Conservation (phyloP, 2,888 invertebrate species). For the Pseudoips prasinana region DNA sequence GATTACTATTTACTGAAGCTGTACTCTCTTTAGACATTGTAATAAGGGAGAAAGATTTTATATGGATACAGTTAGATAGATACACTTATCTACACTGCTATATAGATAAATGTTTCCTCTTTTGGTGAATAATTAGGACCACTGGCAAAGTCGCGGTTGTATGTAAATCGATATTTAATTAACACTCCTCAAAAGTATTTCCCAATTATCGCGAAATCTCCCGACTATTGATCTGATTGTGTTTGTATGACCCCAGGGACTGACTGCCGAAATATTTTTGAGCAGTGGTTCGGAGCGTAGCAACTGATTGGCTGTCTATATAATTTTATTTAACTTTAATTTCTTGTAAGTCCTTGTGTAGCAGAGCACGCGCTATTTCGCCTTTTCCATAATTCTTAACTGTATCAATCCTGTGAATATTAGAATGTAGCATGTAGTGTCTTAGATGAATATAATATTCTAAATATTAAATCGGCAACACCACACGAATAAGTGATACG, state of each 20-base stretch:
- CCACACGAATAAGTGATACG: conserved; percentile 79
- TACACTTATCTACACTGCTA: too few relatives aligned
- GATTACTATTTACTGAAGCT: too few relatives aligned
- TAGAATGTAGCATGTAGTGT: conserved; percentile 76
- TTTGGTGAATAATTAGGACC: too few relatives aligned
- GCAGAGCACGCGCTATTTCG: conserved; percentile 68
- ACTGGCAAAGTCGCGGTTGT: conserved; percentile 3
- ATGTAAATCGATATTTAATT: conserved; percentile 20
- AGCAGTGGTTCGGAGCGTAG: conserved; percentile 30
- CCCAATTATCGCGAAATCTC: conserved; percentile 35
- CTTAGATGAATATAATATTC: conserved; percentile 75
- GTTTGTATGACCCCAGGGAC: conserved; percentile 33
- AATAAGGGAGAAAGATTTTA: too few relatives aligned
- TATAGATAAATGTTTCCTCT: too few relatives aligned
- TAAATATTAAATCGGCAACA: conserved; percentile 78
- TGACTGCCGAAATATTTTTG: conserved; percentile 45
- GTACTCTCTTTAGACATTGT: too few relatives aligned
- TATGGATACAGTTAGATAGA: too few relatives aligned
- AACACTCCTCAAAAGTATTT: conserved; percentile 42
- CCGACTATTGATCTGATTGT: conserved; percentile 45
- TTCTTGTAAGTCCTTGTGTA: conserved; percentile 52
- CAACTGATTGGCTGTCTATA: conserved; percentile 60
- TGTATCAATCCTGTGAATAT: conserved; percentile 79
- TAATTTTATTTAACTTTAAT: conserved; percentile 38
- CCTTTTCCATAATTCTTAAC: conserved; percentile 66